Base-by-base conservation (phyloP, 2,797 vertebrate genomes). In the Tenualosa thibaudeaui region DNA sequence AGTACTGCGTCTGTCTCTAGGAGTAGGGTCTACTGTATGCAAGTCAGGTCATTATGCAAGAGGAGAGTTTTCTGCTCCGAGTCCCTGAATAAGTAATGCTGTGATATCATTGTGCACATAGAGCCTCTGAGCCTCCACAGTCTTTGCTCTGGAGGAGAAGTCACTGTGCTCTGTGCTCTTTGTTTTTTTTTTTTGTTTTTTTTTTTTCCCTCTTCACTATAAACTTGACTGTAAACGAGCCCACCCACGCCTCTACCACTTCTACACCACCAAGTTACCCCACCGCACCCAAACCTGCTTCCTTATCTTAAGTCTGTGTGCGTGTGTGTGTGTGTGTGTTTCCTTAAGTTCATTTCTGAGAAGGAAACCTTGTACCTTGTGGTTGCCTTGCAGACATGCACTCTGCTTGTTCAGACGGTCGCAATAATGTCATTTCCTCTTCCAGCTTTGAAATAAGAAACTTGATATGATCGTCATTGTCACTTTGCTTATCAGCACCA, bases 31-130 rank as follows among this genome's bases (percentile, higher is more conserved):
- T n/a, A n/a, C n/a, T 1, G 68, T 5, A 15, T 75, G 37, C 68
- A 75, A 75, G 68, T 43, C 68, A 40, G 68, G 68, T 75, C 68
- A 43, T 37, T 43, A 37, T 43, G 68, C 68, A 75, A 75, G 68
- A 75, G 68, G 31, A 40, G 68, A 15, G 37, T 6, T 19, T 56
- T 56, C 17, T 40, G 68, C 68, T 43, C 3, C 37, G 37, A 43
- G 31, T 43, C 68, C 5, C 5, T 75, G 68, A 75, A 75, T 75
- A 75, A 40, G 6, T 75, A 17, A 75, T 75, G 15, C 68, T 17
- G 68, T 75, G 68, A 75, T 75, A 75, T 43, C 31, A 40, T 19
- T 1, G 68, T 40, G 15, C 68, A 75, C 68, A 19, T 43, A 2
- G 31, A 75, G 37, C 0, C 31, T 37, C 15, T 43, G 31, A 4